Evolutionary conservation across 2,113 vertebrate genomes (phyloP).

Genomic region (Anoura caudifer): DNA sequence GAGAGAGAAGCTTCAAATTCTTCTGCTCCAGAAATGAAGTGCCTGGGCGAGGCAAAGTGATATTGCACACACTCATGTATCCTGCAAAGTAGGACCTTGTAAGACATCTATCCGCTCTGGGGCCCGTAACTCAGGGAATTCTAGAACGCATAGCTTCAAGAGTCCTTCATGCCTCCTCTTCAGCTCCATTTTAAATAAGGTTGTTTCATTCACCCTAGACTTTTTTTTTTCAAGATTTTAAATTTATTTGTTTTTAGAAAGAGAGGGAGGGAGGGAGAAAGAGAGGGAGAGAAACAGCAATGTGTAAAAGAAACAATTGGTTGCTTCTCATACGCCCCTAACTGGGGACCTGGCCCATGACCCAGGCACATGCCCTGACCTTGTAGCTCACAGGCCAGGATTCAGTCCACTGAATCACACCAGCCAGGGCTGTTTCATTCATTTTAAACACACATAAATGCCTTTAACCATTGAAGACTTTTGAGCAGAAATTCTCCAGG

Average conservation of each 20-base stretch:
- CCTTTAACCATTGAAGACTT: background rate
- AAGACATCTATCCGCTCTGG: background rate
- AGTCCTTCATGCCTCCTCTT: background rate
- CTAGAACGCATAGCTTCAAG: background rate
- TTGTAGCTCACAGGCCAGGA: no score
- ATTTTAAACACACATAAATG: background rate
- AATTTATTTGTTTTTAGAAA: no score
- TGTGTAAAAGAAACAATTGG: no score
- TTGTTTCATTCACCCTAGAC: background rate
- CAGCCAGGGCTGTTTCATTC: background rate
- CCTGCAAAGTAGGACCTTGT: background rate
- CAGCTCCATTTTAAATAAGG: background rate
- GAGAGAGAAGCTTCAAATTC: background rate
- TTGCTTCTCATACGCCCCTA: no score
- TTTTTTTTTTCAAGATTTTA: no score
- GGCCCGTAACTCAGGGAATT: background rate
- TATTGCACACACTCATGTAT: background rate
- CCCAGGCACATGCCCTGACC: no score
- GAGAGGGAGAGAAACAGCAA: no score
- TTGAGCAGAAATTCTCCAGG: background rate
- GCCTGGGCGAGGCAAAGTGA: background rate
- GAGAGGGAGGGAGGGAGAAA: no score
- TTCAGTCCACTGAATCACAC: no score
- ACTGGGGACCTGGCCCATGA: no score
- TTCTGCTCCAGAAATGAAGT: background rate